A percentile compares a stretch with the other conserved stretches of the same genome.
Evolutionary conservation across 2,113 vertebrate genomes (phyloP).

Genomic region (Chascanopsetta lugubris): DNA sequence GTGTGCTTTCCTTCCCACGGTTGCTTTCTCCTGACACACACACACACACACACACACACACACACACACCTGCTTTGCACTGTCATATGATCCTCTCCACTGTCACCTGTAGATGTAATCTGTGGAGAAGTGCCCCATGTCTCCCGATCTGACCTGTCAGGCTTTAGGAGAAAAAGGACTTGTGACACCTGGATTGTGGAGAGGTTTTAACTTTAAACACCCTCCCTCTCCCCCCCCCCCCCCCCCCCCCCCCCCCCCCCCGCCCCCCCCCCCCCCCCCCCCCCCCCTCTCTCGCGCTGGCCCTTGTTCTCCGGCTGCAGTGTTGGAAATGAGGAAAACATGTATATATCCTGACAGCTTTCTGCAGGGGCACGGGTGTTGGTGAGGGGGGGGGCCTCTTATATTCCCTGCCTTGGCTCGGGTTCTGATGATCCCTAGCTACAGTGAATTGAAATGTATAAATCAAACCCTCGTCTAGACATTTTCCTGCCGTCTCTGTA

Average conservation of each 20-base stretch:
- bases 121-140: constrained; percentile 69
- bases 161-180: constrained; percentile 52
- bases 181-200: constrained; percentile 76
- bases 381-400: constrained; percentile 75
- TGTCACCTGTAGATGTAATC: constrained; percentile 80
- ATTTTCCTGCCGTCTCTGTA: constrained; percentile 89
- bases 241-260: constrained; percentile 23
- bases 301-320: neutral
- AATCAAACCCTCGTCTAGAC: constrained; percentile 94
- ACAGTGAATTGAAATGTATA: constrained; percentile 92
- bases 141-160: constrained; percentile 70
- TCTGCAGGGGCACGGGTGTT: constrained; percentile 20
- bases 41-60: neutral
- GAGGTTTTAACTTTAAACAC: constrained; percentile 45
- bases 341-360: constrained; percentile 58
- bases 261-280: constrained; percentile 18
- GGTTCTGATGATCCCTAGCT: constrained; percentile 90
- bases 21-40: neutral
- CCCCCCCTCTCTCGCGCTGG: too few species aligned
- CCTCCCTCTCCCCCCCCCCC: constrained; percentile 21
- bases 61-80: constrained; percentile 66
- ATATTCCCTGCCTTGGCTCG: constrained; percentile 88
- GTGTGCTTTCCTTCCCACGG: neutral
- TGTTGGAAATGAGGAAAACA: constrained; percentile 87
- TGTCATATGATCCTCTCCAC: constrained; percentile 58